These are phyloP conservation scores for Daktulosphaira vitifoliae DNA, from an alignment of 1,140 invertebrate species.

Conservation along the genomic window DNA sequence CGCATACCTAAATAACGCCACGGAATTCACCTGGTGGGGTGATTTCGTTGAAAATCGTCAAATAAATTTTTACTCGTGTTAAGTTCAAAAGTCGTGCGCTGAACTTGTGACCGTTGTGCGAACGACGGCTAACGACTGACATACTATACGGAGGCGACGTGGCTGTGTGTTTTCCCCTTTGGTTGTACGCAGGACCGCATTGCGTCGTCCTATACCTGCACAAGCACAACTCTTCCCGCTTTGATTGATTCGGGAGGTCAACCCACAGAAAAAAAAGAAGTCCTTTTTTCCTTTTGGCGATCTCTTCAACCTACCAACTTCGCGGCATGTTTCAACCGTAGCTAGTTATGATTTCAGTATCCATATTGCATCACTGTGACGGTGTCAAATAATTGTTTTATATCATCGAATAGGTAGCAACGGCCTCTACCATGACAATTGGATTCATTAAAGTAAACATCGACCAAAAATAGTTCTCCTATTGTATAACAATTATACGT, in stretches of 20 bases:
- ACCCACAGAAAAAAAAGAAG: conserved; percentile 8
- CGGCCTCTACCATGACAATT: too few relatives aligned
- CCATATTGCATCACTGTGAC: too few relatives aligned
- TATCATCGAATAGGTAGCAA: too few relatives aligned
- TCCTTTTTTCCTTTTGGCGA: background rate
- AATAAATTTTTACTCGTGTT: background rate
- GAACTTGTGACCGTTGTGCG: background rate
- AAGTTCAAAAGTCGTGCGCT: background rate
- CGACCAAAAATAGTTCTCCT: too few relatives aligned
- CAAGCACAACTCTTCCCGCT: conserved; percentile 29
- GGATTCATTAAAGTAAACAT: too few relatives aligned
- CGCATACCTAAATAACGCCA: background rate
- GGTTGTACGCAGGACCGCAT: conserved; percentile 32
- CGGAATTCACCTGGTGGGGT: too few relatives aligned
- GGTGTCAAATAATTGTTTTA: too few relatives aligned
- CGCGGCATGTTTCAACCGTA: background rate
- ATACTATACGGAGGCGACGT: conserved; percentile 16
- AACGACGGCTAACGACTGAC: conserved; percentile 22
- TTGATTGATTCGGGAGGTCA: conserved; percentile 30
- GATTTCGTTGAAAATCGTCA: background rate
- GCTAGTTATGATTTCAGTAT: background rate
- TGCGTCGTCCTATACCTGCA: conserved; percentile 31
- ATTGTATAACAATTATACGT: too few relatives aligned
- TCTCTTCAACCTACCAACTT: background rate
- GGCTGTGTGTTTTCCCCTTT: conserved; percentile 6